phyloP scores from a whole-genome alignment of 2,797 vertebrate genomes.

The Alca torda region DNA sequence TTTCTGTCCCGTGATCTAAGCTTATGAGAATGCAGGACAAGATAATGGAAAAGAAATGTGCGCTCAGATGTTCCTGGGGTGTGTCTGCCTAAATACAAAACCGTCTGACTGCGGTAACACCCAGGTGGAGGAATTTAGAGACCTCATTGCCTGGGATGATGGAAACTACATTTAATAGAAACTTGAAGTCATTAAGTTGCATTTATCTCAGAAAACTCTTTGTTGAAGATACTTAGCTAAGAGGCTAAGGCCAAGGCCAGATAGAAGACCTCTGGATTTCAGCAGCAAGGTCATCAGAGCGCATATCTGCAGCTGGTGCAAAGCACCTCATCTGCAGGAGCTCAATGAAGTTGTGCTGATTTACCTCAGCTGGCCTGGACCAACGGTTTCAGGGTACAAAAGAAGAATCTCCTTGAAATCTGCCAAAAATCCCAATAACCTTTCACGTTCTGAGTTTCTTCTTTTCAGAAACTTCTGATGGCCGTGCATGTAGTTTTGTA shows the following conservation, averaged over 20 bases:
- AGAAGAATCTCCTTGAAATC: neutral
- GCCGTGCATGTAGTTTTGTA: neutral
- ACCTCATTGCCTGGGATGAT: neutral
- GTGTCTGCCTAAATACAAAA: neutral
- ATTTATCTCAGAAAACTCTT: neutral
- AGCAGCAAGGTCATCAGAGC: neutral
- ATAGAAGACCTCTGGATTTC: neutral
- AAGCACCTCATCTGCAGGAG: neutral
- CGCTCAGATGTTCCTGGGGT: neutral
- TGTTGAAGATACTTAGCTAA: neutral
- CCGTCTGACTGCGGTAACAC: neutral
- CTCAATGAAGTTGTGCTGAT: neutral
- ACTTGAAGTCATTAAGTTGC: neutral
- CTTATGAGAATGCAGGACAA: neutral
- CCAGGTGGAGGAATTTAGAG: neutral
- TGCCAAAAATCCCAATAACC: neutral
- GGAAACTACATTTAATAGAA: neutral
- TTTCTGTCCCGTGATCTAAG: neutral
- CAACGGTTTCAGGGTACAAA: neutral
- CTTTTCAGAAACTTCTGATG: neutral
- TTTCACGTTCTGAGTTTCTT: neutral
- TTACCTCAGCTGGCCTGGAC: neutral
- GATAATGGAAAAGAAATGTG: neutral
- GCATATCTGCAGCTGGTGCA: neutral
- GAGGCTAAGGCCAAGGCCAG: neutral